Percentiles rank a stretch among this genome's conserved stretches.
These are phyloP conservation scores for Geophilus truncorum DNA, from an alignment of 2,888 invertebrate species.

Conservation along the genomic window DNA sequence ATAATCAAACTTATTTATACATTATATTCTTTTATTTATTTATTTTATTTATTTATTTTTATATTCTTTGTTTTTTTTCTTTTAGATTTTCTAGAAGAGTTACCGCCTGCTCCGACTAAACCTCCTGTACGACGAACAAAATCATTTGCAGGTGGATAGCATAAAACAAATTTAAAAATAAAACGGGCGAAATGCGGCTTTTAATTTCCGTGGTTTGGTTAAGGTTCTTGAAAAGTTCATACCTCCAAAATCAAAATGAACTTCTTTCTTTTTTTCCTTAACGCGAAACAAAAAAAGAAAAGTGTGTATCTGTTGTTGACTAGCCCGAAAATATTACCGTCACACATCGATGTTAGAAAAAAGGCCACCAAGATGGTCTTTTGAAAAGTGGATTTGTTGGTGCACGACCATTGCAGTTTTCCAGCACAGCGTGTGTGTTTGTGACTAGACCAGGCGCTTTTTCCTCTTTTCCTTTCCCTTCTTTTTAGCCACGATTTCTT, in stretches of 20 bases:
- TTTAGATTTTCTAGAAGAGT: slow-evolving; percentile 8
- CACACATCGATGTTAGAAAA: background rate
- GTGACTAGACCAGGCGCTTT: background rate
- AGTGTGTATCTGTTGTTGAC: background rate
- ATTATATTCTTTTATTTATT: background rate
- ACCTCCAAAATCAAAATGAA: too few species aligned
- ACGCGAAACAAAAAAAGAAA: background rate
- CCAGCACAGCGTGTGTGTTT: background rate
- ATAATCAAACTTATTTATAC: background rate
- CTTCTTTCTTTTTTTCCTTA: background rate
- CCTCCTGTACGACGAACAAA: background rate
- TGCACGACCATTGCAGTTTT: background rate
- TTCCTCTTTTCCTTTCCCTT: background rate
- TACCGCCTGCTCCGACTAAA: background rate
- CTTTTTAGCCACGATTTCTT: background rate
- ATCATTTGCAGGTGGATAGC: background rate
- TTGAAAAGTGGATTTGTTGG: background rate
- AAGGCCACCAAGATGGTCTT: background rate
- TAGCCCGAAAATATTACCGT: background rate
- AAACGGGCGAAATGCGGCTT: too few species aligned
- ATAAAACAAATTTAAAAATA: background rate
- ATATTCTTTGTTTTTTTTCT: background rate
- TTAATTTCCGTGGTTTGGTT: too few species aligned
- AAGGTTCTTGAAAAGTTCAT: too few species aligned
- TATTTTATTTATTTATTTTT: background rate